A percentile compares a stretch with the other conserved stretches of the same genome.
Conservation (phyloP, 2,797 vertebrate genomes). For the Phrynocephalus vlangalii region DNA sequence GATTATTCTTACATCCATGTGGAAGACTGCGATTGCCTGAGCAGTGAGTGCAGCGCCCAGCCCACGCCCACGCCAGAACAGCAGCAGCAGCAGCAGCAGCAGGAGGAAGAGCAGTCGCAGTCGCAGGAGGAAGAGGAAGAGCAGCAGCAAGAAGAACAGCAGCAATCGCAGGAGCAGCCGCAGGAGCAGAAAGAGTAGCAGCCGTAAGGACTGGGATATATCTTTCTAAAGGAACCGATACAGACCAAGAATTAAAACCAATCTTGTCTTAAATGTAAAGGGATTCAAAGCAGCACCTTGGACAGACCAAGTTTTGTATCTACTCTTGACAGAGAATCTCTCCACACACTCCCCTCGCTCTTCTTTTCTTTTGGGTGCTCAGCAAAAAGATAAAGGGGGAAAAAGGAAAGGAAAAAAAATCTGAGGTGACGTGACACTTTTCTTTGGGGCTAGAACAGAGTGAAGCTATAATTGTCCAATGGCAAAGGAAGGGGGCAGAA, state of each 20-base stretch:
- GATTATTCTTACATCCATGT: conserved; percentile 70
- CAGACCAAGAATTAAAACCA: conserved; percentile 36
- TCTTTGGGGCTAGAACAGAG: conserved; percentile 9
- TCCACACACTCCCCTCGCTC: conserved; percentile 14
- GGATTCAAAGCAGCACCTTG: conserved; percentile 57
- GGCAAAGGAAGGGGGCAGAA: background rate
- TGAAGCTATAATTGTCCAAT: background rate
- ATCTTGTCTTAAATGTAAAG: conserved; percentile 28
- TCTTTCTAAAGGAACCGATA: background rate
- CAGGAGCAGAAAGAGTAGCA: background rate
- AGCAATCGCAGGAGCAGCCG: background rate
- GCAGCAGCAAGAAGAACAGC: background rate
- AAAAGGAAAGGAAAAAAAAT: no score
- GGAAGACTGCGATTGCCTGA: conserved; percentile 74
- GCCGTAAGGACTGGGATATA: background rate
- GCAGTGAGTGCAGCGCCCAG: conserved; percentile 50
- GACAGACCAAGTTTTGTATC: conserved; percentile 48
- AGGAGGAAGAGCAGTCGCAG: background rate
- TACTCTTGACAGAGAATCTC: background rate
- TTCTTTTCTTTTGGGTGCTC: conserved; percentile 21
- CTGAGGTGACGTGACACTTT: no score
- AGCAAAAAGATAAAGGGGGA: background rate
- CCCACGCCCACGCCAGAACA: background rate
- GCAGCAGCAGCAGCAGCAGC: background rate
- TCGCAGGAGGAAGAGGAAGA: background rate